Conservation (phyloP, 35 echinoderm and acorn worm species). For the Apostichopus californicus region DNA sequence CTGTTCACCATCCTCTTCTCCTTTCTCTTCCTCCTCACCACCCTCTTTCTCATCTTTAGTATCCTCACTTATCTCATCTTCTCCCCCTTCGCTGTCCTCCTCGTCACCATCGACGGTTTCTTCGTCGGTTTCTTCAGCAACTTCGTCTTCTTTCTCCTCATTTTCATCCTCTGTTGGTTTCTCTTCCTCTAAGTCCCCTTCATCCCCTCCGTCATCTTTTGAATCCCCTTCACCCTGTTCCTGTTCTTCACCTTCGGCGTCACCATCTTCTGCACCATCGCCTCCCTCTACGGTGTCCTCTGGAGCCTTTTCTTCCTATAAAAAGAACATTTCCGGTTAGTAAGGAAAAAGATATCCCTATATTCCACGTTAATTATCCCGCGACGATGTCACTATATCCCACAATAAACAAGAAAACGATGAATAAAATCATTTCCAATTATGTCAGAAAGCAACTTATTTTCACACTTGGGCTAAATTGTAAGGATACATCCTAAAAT, state of each 20-base stretch:
- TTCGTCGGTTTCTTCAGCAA: not conserved
- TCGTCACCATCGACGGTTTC: not conserved
- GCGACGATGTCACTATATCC: too few relatives aligned
- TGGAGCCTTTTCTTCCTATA: constrained; percentile 24
- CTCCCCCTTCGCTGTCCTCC: not conserved
- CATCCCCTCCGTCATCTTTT: not conserved
- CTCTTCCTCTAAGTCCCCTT: constrained; percentile 15
- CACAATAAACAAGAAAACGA: too few relatives aligned
- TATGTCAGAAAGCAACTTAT: too few relatives aligned
- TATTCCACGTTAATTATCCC: too few relatives aligned
- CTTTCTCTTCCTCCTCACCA: not conserved
- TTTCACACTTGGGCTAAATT: too few relatives aligned
- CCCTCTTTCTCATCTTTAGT: not conserved
- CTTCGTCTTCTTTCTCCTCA: constrained; percentile 34
- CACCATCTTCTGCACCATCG: not conserved
- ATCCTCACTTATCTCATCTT: not conserved
- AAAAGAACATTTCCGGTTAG: too few relatives aligned
- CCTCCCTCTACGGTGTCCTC: constrained; percentile 7
- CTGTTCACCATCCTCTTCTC: not conserved
- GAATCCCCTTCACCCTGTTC: too few relatives aligned
- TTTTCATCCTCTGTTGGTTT: not conserved
- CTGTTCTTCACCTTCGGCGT: too few relatives aligned
- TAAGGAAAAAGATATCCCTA: too few relatives aligned
- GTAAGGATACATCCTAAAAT: too few relatives aligned
- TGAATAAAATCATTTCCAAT: too few relatives aligned